Evolutionary conservation across 2,888 invertebrate genomes (phyloP).

Genomic region (Andrena praecox): DNA sequence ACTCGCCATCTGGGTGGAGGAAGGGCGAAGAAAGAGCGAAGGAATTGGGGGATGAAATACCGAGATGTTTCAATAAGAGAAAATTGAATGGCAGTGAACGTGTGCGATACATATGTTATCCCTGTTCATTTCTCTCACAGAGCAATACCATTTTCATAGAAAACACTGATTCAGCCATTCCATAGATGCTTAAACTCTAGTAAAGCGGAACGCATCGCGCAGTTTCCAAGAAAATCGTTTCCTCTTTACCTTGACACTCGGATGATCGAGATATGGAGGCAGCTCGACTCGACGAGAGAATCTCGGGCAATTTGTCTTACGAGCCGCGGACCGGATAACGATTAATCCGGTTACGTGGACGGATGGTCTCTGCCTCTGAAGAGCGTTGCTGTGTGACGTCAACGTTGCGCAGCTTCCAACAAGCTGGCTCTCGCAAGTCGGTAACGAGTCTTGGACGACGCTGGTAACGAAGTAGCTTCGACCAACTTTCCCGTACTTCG

Average conservation of each 20-base stretch:
- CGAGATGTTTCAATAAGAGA: too few relatives aligned
- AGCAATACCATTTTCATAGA: too few relatives aligned
- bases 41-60: too few relatives aligned
- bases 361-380: not conserved
- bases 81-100: too few relatives aligned
- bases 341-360: slow-evolving; percentile 46
- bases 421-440: slow-evolving; percentile 25
- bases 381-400: slow-evolving; percentile 36
- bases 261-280: not conserved
- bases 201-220: too few relatives aligned
- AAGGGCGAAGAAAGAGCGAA: too few relatives aligned
- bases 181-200: too few relatives aligned
- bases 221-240: too few relatives aligned
- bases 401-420: slow-evolving; percentile 32
- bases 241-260: slow-evolving; percentile 17
- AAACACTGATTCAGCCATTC: too few relatives aligned
- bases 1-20: too few relatives aligned
- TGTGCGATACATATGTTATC: too few relatives aligned
- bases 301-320: slow-evolving; percentile 46
- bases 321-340: slow-evolving; percentile 39
- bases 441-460: slow-evolving; percentile 55
- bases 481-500: slow-evolving; percentile 43
- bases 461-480: slow-evolving; percentile 50
- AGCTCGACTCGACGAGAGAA: slow-evolving; percentile 9
- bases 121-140: too few relatives aligned